Base-by-base conservation (phyloP, 2,888 invertebrate genomes). In the Zhuqinia jingwanae region DNA sequence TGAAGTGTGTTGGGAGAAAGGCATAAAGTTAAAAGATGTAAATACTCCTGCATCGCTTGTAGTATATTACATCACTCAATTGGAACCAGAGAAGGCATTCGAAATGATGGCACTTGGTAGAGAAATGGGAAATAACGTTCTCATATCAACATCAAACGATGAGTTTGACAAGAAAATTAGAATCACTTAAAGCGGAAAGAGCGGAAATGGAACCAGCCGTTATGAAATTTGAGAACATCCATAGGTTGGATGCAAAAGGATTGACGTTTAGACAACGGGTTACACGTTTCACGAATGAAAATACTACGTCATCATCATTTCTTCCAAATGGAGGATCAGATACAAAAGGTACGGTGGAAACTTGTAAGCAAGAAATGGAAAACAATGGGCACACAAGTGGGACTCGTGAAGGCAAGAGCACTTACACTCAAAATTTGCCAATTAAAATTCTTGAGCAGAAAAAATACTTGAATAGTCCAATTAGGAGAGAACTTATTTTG, bases 1-100 rank as follows among this genome's bases (percentile, higher is more conserved):
- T 8, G 63, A 75, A 53, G 13, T 60, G n/a, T 87, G 73, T 42
- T 85, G 76, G 75, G 81, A 85, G 45, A 47, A 50, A 17, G 79
- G 20, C 0, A 15, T 77, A 0, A n/a, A 27, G 8, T 42, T 36
- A 11, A 42, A 77, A 20, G 30, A 22, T 30, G 11, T 27, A 15
- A 58, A 77, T n/a, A 22, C 77, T 11, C 25, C 58, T 6, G 11
- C 20, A 0, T 13, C 22, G 2, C 15, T 77, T 2, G 15, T 25
- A 3, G 1, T 1, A 0, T 58, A 77, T n/a, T 77, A 77, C 22
- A 11, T 77, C 0, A 0, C 2, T 20, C 22, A 60, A 45, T 8
- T 53, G 27, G 75, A 75, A 56, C 75, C 75, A 0, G 75, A 47
- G 2, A 25, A 36, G n/a, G 65, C 65, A 36, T 0, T n/a, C 10